Evolutionary conservation across 2,797 vertebrate genomes (phyloP).

Genomic region (Pseudochirops cupreus): DNA sequence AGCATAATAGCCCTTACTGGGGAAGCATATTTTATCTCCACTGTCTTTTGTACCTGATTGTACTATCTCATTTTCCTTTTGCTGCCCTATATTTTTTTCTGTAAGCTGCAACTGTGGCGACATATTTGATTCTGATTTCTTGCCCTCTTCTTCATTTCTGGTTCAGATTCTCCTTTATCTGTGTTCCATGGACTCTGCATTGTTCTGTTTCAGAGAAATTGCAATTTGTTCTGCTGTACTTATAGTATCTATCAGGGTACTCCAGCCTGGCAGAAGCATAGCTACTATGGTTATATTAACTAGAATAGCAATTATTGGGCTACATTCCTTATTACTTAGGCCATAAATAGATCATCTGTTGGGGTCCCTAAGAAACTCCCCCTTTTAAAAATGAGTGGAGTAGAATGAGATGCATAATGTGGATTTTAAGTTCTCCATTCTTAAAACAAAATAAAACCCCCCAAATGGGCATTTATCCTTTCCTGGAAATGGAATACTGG

Average conservation of each 20-base stretch:
- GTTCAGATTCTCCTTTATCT: constrained; percentile 35
- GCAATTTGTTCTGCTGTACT: constrained; percentile 63
- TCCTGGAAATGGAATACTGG: constrained; percentile 41
- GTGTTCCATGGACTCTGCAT: constrained; percentile 22
- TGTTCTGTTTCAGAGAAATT: constrained; percentile 50
- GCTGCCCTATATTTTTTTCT: constrained; percentile 32
- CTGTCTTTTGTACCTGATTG: constrained; percentile 14
- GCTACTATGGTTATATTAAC: constrained; percentile 13
- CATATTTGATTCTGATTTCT: constrained; percentile 58
- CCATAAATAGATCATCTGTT: constrained; percentile 48
- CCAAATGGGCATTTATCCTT: constrained; percentile 20
- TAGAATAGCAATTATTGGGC: constrained; percentile 54
- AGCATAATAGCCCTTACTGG: constrained; percentile 28
- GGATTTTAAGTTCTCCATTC: constrained; percentile 3
- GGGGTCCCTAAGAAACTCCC: constrained; percentile 19
- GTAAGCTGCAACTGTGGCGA: constrained; percentile 1
- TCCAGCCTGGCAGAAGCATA: background rate
- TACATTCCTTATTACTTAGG: constrained; percentile 53
- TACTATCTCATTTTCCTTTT: constrained; percentile 14
- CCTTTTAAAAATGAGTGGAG: constrained; percentile 26
- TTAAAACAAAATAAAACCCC: background rate
- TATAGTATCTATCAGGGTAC: constrained; percentile 43
- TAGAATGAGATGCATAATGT: background rate
- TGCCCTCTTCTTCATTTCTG: constrained; percentile 43
- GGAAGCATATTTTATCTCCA: constrained; percentile 9